These are phyloP conservation scores for Drosophila trapezifrons DNA, from an alignment of 1,140 invertebrate species.

Conservation along the genomic window DNA sequence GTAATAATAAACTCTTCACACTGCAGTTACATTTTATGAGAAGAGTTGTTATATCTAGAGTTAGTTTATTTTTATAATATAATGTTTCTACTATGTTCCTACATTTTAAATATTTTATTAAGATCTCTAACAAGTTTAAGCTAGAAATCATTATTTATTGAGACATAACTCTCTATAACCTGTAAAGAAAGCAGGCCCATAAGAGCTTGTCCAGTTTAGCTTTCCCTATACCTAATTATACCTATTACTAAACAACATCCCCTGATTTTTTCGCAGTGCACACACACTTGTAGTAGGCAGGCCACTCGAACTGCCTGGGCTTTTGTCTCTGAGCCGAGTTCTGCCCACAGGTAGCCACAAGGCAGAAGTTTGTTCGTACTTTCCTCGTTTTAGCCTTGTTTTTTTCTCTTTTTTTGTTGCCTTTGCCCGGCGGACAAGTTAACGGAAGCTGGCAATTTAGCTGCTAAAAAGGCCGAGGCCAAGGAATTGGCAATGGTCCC, in stretches of 20 bases:
- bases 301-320: constrained; percentile 55
- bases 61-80: no score
- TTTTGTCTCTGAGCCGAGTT: constrained; percentile 55
- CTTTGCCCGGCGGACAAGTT: constrained; percentile 66
- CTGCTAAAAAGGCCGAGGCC: constrained; percentile 73
- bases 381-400: constrained; percentile 7
- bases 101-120: no score
- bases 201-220: no score
- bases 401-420: constrained; percentile 20
- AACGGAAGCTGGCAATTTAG: constrained; percentile 81
- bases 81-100: no score
- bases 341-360: constrained; percentile 63
- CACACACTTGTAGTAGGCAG: constrained; percentile 60
- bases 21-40: no score
- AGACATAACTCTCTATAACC: no score
- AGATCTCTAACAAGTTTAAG: background rate
- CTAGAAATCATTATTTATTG: background rate
- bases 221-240: background rate
- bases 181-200: no score
- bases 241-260: background rate
- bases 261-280: constrained; percentile 13
- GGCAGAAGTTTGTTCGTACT: constrained; percentile 54
- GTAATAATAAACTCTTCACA: no score
- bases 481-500: constrained; percentile 53
- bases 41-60: no score